These are phyloP conservation scores for Meliscaeva auricollis DNA, from an alignment of 2,888 invertebrate species.

Conservation along the genomic window DNA sequence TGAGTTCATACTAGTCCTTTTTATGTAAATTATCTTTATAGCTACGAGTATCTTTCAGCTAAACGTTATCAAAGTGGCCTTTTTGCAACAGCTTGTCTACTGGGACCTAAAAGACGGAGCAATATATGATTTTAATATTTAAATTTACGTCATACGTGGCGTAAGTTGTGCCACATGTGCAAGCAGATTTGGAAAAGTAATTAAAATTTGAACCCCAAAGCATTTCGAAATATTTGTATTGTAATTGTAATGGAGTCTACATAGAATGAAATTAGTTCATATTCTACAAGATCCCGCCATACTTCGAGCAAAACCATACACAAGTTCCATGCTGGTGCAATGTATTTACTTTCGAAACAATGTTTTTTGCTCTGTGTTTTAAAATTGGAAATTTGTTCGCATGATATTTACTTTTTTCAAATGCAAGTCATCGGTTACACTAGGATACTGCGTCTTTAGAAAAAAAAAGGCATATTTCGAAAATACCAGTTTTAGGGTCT, in stretches of 20 bases:
- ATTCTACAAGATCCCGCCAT: too few relatives aligned
- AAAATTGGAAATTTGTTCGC: too few relatives aligned
- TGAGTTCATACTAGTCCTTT: constrained; percentile 29
- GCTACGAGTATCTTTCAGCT: too few relatives aligned
- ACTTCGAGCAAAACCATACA: too few relatives aligned
- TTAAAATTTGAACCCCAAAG: constrained; percentile 32
- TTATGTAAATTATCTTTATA: constrained; percentile 56
- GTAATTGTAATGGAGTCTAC: background rate
- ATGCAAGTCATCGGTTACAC: too few relatives aligned
- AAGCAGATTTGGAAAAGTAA: constrained; percentile 23
- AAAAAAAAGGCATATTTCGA: too few relatives aligned
- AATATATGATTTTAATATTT: constrained; percentile 42
- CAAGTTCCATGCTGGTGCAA: too few relatives aligned
- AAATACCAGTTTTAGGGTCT: too few relatives aligned
- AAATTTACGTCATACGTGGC: background rate
- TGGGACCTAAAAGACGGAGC: background rate
- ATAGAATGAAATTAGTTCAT: background rate
- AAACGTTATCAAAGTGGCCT: constrained; percentile 5
- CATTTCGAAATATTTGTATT: background rate
- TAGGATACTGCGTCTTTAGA: too few relatives aligned
- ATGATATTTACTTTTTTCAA: too few relatives aligned
- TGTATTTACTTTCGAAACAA: too few relatives aligned
- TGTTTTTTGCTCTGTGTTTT: too few relatives aligned
- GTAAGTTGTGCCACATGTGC: constrained; percentile 16
- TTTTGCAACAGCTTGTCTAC: constrained; percentile 51